Evolutionary conservation across 1,140 invertebrate genomes (phyloP), one percentile per base, ranked within the genome.

Genomic region (Bombus pyrosoma): DNA sequence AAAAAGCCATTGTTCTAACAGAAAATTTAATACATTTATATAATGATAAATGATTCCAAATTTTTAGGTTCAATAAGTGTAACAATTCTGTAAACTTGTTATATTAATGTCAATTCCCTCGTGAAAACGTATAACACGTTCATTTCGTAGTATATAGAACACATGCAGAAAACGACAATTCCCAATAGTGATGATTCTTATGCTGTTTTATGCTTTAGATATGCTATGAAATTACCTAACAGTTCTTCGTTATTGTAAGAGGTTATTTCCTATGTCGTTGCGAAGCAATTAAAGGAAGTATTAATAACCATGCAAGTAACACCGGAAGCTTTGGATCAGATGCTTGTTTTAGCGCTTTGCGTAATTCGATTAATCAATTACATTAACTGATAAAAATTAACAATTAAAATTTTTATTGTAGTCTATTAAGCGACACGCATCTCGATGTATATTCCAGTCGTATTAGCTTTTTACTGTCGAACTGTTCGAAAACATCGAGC

Each of bases 301-400:
- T 82, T 82, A 69, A 82, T 81, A 68, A 37, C 39, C 0, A 9
- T 34, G 18, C 41, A 64, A 66, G 13, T 71, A 57, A 81, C 53
- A 72, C 59, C 89, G 89, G 89, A 90, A 88, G 89, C 34, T 53
- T 78, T 43, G 37, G 47, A 62, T 69, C 57, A 37, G 66, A 90
- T 71, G 80, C 71, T 37, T 53, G 73, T 28, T 28, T 90, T 90
- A 88, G 73, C 69, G 43, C 74, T 47, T 66, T 39, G n/a, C 53
- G 71, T 72, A 82, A 90, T 87, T 76, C 68, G 71, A 90, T 88
- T 87, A 90, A 86, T 92, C 37, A 77, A 89, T 89, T 69, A 41
- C 41, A 86, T 74, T 79, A 91, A 91, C 86, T 81, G 76, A 90
- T 83, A 83, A 84, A 68, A 84, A 90, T 75, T 37, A 81, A 81